Evolutionary conservation across 2,888 invertebrate genomes (phyloP).

Genomic region (Stenoptilia bipunctidactyla): DNA sequence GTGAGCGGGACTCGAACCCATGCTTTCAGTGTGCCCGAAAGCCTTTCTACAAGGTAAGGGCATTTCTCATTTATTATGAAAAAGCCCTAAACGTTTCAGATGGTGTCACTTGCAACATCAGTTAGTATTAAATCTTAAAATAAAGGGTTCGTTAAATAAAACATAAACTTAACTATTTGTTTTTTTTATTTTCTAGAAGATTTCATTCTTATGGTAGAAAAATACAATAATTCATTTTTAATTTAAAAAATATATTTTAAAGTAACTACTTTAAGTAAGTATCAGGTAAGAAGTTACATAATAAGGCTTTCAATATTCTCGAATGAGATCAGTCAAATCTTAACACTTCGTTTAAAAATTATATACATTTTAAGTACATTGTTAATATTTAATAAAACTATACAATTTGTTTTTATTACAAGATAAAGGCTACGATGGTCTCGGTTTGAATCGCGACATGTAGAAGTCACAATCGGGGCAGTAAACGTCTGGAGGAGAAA

Average conservation of each 20-base stretch:
- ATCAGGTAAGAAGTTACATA: slow-evolving; percentile 15
- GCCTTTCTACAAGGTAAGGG: too few relatives aligned
- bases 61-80: too few relatives aligned
- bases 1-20: too few relatives aligned
- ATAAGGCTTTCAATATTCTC: slow-evolving; percentile 25
- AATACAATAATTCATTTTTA: too few relatives aligned
- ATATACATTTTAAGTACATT: slow-evolving; percentile 5
- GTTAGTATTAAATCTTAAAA: too few relatives aligned
- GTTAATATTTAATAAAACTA: neutral
- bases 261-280: slow-evolving; percentile 5
- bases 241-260: slow-evolving; percentile 1
- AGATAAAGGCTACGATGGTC: slow-evolving; percentile 46
- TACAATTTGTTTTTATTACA: neutral
- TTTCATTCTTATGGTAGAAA: too few relatives aligned
- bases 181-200: too few relatives aligned
- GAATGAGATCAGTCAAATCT: slow-evolving; percentile 45
- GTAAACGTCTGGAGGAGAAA: slow-evolving; percentile 82
- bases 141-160: too few relatives aligned
- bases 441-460: slow-evolving; percentile 85
- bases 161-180: too few relatives aligned
- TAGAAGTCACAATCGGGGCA: slow-evolving; percentile 94
- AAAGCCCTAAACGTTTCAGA: too few relatives aligned
- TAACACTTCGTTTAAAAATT: slow-evolving; percentile 10
- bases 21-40: too few relatives aligned
- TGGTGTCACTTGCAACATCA: too few relatives aligned